Base-by-base conservation (phyloP, 2,797 vertebrate species). In the Sciurus carolinensis region DNA sequence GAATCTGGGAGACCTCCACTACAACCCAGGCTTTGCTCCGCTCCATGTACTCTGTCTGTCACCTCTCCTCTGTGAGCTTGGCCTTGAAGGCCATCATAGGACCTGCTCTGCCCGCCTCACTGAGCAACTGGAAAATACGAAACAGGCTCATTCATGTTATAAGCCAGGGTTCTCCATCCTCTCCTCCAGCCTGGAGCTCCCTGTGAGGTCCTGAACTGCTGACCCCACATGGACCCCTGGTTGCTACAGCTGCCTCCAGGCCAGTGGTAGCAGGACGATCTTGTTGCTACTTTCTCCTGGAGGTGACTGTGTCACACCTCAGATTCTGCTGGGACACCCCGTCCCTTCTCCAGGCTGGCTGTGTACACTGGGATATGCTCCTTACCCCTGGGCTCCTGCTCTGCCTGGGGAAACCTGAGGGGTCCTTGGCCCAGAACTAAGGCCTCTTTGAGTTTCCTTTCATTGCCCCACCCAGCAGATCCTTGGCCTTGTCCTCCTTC, bases 381-480 rank as follows among this genome's bases (percentile, higher is more conserved):
- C 97, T 97, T 92, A 96, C 92, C 97, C 90, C 91, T 95, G 96
- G 97, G 97, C 95, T 97, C 92, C 96, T 67, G 0, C 97, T 97
- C 93, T 67, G 97, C 97, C 96, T 44, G 94, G 97, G 97, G 98
- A 97, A 91, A 97, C 83, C 96, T 95, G 75, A 81, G 84, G 92
- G 92, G 92, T 96, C 87, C 96, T 95, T 96, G 90, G 88, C 90
- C 95, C 95, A 57, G 62, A 91, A 64, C 66, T 87, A 62, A 26
- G 59, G 59, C 59, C 24, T 26, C 59, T 89, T 95, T 93, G 95
- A 87, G 97, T 98, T 98, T 97, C 97, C 96, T 79, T 72, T 90
- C 59, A 82, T 1, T 0, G 90, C 96, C 92, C 57, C 22, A 33
- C 15, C 3, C 4, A 20, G 86, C 89, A 59, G 14, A 4, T n/a